A percentile compares a stretch with the other conserved stretches of the same genome.
Evolutionary conservation across 1,140 invertebrate species (phyloP).

Genomic region (Bombus pyrosoma): DNA sequence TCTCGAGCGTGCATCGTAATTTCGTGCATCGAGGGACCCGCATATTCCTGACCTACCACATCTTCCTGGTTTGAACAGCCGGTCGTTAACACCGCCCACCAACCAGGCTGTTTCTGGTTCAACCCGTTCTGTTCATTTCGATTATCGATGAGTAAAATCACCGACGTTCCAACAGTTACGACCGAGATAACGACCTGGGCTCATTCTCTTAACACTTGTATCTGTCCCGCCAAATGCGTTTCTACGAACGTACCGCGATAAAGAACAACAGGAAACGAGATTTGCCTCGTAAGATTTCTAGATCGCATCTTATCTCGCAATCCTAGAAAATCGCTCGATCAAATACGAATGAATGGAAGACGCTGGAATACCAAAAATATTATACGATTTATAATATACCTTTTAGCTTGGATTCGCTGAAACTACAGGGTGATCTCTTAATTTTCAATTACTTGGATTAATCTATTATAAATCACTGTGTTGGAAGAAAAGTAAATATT

Average conservation of each 20-base stretch:
- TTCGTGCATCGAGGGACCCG: slow-evolving; percentile 45
- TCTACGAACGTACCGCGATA: neutral
- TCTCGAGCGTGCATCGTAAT: slow-evolving; percentile 32
- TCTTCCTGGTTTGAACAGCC: slow-evolving; percentile 47
- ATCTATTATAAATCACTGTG: too few species aligned
- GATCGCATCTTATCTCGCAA: too few species aligned
- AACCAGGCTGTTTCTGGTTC: slow-evolving; percentile 40
- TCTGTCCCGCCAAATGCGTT: neutral
- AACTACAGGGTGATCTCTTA: too few species aligned
- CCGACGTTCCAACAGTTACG: slow-evolving; percentile 22
- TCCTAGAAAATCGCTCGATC: too few species aligned
- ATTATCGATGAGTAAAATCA: slow-evolving; percentile 45
- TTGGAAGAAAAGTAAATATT: too few species aligned
- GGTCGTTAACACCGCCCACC: slow-evolving; percentile 52
- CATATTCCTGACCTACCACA: slow-evolving; percentile 56
- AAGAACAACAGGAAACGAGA: neutral
- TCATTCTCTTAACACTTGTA: slow-evolving; percentile 10
- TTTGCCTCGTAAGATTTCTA: neutral
- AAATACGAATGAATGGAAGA: too few species aligned
- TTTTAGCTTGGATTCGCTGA: too few species aligned
- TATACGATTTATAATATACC: too few species aligned
- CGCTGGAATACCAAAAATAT: too few species aligned
- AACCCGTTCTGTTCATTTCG: slow-evolving; percentile 44
- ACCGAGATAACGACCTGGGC: slow-evolving; percentile 6
- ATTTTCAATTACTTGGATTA: too few species aligned